Percentiles rank a stretch among this genome's conserved stretches.
phyloP scores from a whole-genome alignment of 2,888 invertebrate species.

The Scaptomyza cyrtandrae region DNA sequence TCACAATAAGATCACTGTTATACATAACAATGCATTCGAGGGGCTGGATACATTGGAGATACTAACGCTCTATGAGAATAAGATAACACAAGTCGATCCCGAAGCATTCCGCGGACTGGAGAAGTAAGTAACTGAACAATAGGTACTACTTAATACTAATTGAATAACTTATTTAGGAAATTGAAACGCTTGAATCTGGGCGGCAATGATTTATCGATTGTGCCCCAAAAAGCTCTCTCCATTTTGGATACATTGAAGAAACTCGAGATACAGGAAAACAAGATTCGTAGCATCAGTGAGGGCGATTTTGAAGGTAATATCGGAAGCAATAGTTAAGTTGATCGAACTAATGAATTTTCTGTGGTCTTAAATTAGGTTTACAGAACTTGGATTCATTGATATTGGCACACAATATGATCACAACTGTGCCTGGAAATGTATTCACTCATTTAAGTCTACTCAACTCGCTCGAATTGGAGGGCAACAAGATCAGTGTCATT shows the following conservation, averaged over 20 bases:
- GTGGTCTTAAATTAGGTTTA: slow-evolving; percentile 86
- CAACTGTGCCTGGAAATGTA: slow-evolving; percentile 91
- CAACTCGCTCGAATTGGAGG: slow-evolving; percentile 95
- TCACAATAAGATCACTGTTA: slow-evolving; percentile 92
- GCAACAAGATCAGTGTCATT: slow-evolving; percentile 92
- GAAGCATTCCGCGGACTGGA: slow-evolving; percentile 94
- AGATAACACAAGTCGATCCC: slow-evolving; percentile 90
- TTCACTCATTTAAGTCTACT: slow-evolving; percentile 92
- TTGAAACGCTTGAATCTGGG: slow-evolving; percentile 93
- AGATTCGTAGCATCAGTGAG: slow-evolving; percentile 90
- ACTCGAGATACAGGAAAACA: slow-evolving; percentile 94
- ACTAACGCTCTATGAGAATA: slow-evolving; percentile 94
- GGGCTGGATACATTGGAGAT: slow-evolving; percentile 95
- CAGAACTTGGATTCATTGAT: slow-evolving; percentile 92
- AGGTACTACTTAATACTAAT: background rate
- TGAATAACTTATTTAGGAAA: slow-evolving; percentile 86
- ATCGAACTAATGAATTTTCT: background rate
- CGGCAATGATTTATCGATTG: slow-evolving; percentile 90
- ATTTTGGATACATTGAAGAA: slow-evolving; percentile 92
- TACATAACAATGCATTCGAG: slow-evolving; percentile 93
- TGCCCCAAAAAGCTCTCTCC: slow-evolving; percentile 93
- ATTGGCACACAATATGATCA: slow-evolving; percentile 93
- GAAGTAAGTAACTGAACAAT: slow-evolving; percentile 87
- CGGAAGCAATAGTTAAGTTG: background rate
- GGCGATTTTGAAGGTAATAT: slow-evolving; percentile 93